Base-by-base conservation (phyloP, 2,797 vertebrate genomes). In the Rhadinocentrus ornatus region DNA sequence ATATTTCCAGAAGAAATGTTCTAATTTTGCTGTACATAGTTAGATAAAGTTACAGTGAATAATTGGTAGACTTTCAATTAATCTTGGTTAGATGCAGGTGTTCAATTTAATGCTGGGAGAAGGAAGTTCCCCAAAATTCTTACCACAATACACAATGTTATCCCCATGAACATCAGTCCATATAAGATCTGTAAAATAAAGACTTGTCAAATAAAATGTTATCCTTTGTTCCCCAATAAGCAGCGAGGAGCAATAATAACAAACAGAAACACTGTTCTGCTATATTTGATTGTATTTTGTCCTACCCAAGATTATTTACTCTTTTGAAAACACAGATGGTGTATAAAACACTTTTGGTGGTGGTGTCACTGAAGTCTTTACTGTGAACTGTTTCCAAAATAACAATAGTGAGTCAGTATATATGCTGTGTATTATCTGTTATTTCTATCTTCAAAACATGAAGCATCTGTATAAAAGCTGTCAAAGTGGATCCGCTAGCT, bases 401-500 rank as follows among this genome's bases (percentile, higher is more conserved):
- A 64, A 70, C 46, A 31, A 59, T 27, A 63, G 68, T 50, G 39
- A 41, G 66, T 77, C 80, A 80, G 77, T 69, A 63, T 29, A 48
- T 59, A 27, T 44, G 62, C 62, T 11, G 15, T 53, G 44, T 39
- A 16, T 71, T 66, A 72, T 68, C 37, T 69, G 34, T n/a, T 46
- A 69, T 72, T 73, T 26, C 76, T 81, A 22, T 64, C 60, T 64
- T 34, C 16, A 20, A 29, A 64, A 69, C 52, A 78, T 70, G 66
- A 83, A 81, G 74, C 81, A 71, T 64, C 41, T 69, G 44, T 70
- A 75, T 61, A 55, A 60, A 83, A 69, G 35, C 39, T 66, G 81
- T 75, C 72, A 65, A n/a, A 50, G 11, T 52, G 56, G 56, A 83
- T 75, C 2, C 26, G 65, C 56, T 52, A 69, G 61, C 69, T 57